phyloP scores from a whole-genome alignment of 2,113 vertebrate species.

The Ictidomys tridecemlineatus region DNA sequence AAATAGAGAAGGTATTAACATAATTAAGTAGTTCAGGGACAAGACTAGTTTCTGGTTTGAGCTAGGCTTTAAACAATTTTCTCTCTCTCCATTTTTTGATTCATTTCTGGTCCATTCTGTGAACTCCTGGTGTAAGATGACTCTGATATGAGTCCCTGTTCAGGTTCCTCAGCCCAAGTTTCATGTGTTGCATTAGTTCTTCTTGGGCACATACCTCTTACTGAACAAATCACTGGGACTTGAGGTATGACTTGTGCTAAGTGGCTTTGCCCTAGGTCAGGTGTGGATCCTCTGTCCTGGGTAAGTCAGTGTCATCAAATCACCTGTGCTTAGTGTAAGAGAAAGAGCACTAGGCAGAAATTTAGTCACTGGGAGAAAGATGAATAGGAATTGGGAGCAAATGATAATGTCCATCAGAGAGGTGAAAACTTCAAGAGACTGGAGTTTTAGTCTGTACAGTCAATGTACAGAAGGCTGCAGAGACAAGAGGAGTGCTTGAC shows the following conservation, averaged over 20 bases:
- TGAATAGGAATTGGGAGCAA: neutral
- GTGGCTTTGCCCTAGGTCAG: neutral
- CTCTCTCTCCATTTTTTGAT: neutral
- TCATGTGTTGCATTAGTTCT: neutral
- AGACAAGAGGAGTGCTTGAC: neutral
- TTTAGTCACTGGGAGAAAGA: neutral
- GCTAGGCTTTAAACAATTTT: neutral
- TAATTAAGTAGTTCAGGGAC: neutral
- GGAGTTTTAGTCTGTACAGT: neutral
- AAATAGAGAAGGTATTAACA: neutral
- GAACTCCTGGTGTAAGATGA: neutral
- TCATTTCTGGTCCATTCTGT: neutral
- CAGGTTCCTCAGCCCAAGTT: neutral
- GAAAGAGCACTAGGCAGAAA: neutral
- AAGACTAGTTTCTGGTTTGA: neutral
- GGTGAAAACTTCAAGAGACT: neutral
- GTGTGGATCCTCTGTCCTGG: neutral
- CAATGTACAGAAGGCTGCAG: neutral
- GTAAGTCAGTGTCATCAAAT: neutral
- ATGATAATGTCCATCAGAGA: neutral
- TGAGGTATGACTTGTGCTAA: neutral
- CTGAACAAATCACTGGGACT: neutral
- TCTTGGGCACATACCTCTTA: neutral
- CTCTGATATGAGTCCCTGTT: neutral
- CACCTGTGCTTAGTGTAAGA: neutral